Evolutionary conservation across 2,888 invertebrate species (phyloP).

Genomic region (Lasioglossum calceatum): DNA sequence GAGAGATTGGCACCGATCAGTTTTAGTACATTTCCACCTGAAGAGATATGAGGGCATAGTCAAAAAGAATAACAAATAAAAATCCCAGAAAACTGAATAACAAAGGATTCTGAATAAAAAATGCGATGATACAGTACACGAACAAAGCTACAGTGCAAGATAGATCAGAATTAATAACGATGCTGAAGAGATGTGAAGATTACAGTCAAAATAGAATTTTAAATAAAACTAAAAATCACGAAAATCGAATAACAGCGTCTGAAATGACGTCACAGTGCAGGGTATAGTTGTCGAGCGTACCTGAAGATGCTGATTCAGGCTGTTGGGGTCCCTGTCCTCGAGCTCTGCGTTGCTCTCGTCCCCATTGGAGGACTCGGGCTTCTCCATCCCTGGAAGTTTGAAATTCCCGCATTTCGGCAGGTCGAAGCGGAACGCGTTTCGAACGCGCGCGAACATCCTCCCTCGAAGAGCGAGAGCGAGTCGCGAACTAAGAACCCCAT

Average conservation of each 20-base stretch:
- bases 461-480: not conserved
- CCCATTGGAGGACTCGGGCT: conserved; percentile 81
- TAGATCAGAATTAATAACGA: not conserved
- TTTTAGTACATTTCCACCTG: no score
- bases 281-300: conserved; percentile 82
- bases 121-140: not conserved
- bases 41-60: no score
- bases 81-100: no score
- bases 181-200: not conserved
- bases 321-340: conserved; percentile 90
- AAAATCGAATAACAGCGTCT: no score
- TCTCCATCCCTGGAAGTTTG: conserved; percentile 79
- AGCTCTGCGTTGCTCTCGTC: conserved; percentile 85
- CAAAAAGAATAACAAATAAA: no score
- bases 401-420: conserved; percentile 70
- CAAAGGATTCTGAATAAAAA: not conserved
- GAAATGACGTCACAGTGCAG: not conserved
- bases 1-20: no score
- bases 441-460: conserved; percentile 62
- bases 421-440: conserved; percentile 65
- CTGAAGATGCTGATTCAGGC: conserved; percentile 89
- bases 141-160: not conserved
- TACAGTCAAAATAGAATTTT: no score
- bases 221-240: no score
- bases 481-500: not conserved